Base-by-base conservation (phyloP, 2,113 vertebrate species). In the Perca schrenkii region DNA sequence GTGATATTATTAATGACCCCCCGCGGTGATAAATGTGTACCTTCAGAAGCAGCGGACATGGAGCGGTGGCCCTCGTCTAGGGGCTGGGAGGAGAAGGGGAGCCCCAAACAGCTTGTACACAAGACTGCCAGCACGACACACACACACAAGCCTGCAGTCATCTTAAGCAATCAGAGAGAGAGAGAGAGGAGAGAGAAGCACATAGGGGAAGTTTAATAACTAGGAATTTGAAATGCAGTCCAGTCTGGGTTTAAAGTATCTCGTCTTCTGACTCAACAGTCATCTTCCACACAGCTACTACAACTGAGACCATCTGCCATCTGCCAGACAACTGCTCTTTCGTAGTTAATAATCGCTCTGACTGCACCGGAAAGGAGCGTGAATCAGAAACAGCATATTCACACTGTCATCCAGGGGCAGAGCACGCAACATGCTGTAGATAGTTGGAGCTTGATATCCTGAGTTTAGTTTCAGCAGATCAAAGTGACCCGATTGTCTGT, bases 61-160 rank as follows among this genome's bases (percentile, higher is more conserved):
- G 79, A 83, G 0, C 94, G 87, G 1, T 84, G 93, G 54, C 86
- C 90, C 63, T 86, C 90, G 3, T 92, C 84, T 1, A 81, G 92
- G 0, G 78, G 91, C 0, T 87, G 93, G 25, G 88, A 87, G 15
- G 94, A 78, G 73, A 90, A 82, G 0, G 96, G 96, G 89, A 97
- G 96, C 43, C 96, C 96, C 2, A 96, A 85, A 74, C 95, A 96
- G 93, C 95, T 95, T 0, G 64, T 92, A 0, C 95, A 97, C 86
- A 99, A 94, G 63, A 96, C 94, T 2, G 94, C 96, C 57, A 99
- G 92, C 89, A 99, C 22, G 82, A 97, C 74, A 25, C 96, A 98
- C 92, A 98, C 83, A 86, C 96, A 95, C 47, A 97, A 82, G 62
- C 96, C 87, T 16, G 95, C 84, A 93, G 96, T 96, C 98, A 99